Base-by-base conservation (phyloP, 1,140 invertebrate species). In the Drosophila kepulauana region DNA sequence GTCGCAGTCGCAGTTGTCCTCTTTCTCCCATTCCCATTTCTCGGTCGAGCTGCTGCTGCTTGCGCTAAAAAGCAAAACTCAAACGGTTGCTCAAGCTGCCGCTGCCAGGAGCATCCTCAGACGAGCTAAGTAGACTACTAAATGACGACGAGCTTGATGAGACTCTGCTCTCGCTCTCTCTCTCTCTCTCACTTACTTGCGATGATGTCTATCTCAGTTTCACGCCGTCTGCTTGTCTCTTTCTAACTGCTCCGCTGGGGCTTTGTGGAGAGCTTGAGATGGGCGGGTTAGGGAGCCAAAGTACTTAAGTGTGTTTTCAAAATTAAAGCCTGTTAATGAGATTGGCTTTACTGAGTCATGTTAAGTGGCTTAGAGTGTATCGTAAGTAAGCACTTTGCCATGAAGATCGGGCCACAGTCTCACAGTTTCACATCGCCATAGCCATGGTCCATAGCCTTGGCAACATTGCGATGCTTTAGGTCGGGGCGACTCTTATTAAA, bases 71-170 rank as follows among this genome's bases (percentile, higher is more conserved):
- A 79, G 70, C 67, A 74, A 79, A 88, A 73, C 80, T 88, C 76
- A 80, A 88, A 88, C 77, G 78, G 75, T 48, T 78, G 75, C 79
- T 82, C 80, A 78, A 89, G 85, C 75, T 81, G 56, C 59, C 75
- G 54, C 76, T 67, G 84, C 62, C 80, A 75, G 56, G 49, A 88
- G 74, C 69, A 84, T 88, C 74, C 81, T 89, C 65, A 89, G 81
- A 89, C 85, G 81, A 88, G 85, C 89, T 88, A 89, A 88, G 85
- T 89, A 89, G 85, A 88, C 85, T 88, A 88, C 84, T 87, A 87
- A 87, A 87, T 87, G 84, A 88, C 67, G 80, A 68, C 70, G 80
- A 75, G 80, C 80, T 84, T 65, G 79, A 71, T 63, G 68, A 71
- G 58, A 45, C 61, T 67, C 33, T 10, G 51, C 41, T 46, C 13